A percentile compares a stretch with the other conserved stretches of the same genome.
These are phyloP conservation scores for Drosophila mimica DNA, from an alignment of 2,888 invertebrate species.

Conservation along the genomic window DNA sequence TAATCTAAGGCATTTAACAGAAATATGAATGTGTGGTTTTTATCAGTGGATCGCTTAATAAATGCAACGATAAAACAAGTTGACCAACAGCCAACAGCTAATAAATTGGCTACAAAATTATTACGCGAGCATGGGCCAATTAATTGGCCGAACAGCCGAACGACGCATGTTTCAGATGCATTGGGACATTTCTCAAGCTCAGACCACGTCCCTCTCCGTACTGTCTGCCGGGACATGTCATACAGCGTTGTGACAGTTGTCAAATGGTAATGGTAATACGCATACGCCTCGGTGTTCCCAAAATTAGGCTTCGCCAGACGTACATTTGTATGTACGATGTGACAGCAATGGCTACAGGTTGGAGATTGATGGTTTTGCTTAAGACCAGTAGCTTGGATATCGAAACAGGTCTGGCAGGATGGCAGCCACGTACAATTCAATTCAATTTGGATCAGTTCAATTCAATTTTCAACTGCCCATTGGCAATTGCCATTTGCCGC, in stretches of 20 bases:
- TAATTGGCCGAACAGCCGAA: constrained; percentile 50
- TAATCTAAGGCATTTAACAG: constrained; percentile 74
- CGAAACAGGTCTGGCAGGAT: constrained; percentile 76
- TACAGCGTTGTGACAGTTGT: constrained; percentile 79
- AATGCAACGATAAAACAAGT: constrained; percentile 75
- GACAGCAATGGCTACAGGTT: constrained; percentile 62
- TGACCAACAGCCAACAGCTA: constrained; percentile 63
- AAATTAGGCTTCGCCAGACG: constrained; percentile 59
- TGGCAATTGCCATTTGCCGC: constrained; percentile 31
- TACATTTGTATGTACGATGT: constrained; percentile 58
- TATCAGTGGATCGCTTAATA: constrained; percentile 73
- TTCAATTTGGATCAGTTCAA: constrained; percentile 56
- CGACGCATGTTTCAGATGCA: constrained; percentile 50
- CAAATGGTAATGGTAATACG: constrained; percentile 71
- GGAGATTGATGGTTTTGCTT: constrained; percentile 78
- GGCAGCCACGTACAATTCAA: constrained; percentile 59
- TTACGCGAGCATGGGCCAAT: constrained; percentile 73
- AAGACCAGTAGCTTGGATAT: constrained; percentile 75
- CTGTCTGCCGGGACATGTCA: constrained; percentile 58
- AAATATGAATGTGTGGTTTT: constrained; percentile 70
- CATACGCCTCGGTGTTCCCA: constrained; percentile 54
- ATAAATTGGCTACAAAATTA: constrained; percentile 80
- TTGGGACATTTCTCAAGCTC: constrained; percentile 57
- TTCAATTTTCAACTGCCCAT: constrained; percentile 22
- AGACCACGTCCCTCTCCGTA: background rate